These are phyloP conservation scores for Peucedramus taeniatus DNA, from an alignment of 2,113 vertebrate species.

Conservation along the genomic window DNA sequence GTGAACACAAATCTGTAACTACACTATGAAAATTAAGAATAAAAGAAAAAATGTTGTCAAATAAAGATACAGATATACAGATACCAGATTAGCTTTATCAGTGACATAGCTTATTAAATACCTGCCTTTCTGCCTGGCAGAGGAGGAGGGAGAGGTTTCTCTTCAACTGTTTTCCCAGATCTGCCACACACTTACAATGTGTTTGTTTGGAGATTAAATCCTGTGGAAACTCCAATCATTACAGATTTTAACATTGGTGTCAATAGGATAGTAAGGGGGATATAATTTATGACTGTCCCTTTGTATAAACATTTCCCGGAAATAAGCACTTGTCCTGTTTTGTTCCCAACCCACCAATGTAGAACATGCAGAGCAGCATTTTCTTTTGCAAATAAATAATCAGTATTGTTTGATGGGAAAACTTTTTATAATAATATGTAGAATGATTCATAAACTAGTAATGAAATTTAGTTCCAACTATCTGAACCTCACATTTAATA, in stretches of 20 bases:
- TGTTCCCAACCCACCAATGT: neutral
- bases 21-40: neutral
- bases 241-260: neutral
- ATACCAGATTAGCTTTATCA: neutral
- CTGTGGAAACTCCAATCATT: neutral
- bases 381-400: neutral
- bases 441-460: neutral
- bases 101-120: neutral
- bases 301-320: neutral
- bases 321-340: neutral
- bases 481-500: neutral
- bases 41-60: neutral
- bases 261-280: neutral
- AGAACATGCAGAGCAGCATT: neutral
- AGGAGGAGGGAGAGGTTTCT: neutral
- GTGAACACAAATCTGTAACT: neutral
- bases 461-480: neutral
- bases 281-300: neutral
- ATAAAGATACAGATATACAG: neutral
- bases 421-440: neutral
- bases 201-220: neutral
- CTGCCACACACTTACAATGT: neutral
- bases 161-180: neutral
- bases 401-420: neutral
- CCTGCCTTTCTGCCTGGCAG: neutral